Evolutionary conservation across 2,797 vertebrate species (phyloP).

Genomic region (Artibeus jamaicensis): DNA sequence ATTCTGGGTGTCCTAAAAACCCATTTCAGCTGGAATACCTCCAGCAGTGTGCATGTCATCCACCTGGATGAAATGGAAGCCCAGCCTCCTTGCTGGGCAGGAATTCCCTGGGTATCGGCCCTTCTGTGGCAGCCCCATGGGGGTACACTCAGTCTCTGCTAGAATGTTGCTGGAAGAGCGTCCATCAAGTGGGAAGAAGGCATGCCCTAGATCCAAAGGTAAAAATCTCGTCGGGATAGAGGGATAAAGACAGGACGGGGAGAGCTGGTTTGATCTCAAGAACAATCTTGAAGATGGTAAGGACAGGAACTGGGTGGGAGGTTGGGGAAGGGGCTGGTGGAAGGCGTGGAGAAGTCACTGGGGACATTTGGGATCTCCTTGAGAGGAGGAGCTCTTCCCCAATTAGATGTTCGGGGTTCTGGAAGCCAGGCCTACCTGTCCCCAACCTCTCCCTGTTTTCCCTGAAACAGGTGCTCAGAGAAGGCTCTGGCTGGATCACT

Average conservation of each 20-base stretch:
- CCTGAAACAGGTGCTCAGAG: not conserved
- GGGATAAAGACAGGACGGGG: not conserved
- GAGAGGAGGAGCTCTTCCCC: not conserved
- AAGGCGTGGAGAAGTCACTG: not conserved
- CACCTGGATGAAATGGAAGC: not conserved
- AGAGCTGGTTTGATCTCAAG: not conserved
- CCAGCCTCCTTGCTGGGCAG: not conserved
- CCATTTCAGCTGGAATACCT: not conserved
- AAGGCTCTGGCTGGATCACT: conserved; percentile 22
- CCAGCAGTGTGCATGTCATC: too few relatives aligned
- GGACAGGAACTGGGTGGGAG: not conserved
- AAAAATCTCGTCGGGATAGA: not conserved
- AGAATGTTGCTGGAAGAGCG: not conserved
- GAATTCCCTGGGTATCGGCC: not conserved
- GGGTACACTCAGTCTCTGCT: not conserved
- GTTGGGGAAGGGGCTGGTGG: not conserved
- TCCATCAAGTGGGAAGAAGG: not conserved
- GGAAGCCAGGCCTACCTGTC: not conserved
- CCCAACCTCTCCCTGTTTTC: not conserved
- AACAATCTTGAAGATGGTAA: not conserved
- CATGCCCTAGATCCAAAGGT: not conserved
- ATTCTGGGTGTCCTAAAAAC: not conserved
- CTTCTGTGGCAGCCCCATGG: too few relatives aligned
- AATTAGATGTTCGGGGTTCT: not conserved
- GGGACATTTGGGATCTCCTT: not conserved